These are phyloP conservation scores for Semnornis frantzii DNA, from an alignment of 2,113 vertebrate genomes.

Conservation along the genomic window DNA sequence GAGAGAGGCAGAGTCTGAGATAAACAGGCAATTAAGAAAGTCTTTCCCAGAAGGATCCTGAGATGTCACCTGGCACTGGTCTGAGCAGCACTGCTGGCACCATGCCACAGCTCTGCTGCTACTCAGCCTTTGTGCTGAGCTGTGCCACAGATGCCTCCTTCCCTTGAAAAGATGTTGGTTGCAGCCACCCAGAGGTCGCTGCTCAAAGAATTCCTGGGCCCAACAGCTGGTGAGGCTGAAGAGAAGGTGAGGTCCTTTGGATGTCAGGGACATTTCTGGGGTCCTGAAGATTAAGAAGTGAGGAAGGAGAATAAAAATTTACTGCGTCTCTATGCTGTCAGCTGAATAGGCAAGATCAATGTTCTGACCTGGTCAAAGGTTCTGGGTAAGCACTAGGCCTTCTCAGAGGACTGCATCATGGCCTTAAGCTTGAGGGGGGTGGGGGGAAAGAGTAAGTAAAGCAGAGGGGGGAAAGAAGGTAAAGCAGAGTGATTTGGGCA, in stretches of 20 bases:
- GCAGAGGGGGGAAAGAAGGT: neutral
- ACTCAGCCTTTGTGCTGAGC: neutral
- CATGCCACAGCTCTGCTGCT: neutral
- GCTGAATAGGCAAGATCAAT: neutral
- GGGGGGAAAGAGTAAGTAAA: neutral
- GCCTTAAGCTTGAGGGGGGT: neutral
- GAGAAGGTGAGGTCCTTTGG: neutral
- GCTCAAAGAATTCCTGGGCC: neutral
- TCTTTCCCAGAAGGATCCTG: neutral
- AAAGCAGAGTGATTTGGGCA: neutral
- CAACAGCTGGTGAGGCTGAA: neutral
- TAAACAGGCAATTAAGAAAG: neutral
- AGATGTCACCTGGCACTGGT: neutral
- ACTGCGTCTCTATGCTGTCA: neutral
- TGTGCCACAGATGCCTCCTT: neutral
- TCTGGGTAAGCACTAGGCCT: neutral
- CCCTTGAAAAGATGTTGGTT: neutral
- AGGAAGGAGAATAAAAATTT: neutral
- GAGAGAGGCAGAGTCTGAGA: neutral
- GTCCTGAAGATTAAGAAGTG: neutral
- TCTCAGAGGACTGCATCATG: fast-evolving
- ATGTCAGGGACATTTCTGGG: neutral
- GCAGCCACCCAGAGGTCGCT: neutral
- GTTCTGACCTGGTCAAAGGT: neutral
- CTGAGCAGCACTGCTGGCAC: neutral